Base-by-base conservation (phyloP, 2,888 invertebrate genomes). In the Ariolimax columbianus region DNA sequence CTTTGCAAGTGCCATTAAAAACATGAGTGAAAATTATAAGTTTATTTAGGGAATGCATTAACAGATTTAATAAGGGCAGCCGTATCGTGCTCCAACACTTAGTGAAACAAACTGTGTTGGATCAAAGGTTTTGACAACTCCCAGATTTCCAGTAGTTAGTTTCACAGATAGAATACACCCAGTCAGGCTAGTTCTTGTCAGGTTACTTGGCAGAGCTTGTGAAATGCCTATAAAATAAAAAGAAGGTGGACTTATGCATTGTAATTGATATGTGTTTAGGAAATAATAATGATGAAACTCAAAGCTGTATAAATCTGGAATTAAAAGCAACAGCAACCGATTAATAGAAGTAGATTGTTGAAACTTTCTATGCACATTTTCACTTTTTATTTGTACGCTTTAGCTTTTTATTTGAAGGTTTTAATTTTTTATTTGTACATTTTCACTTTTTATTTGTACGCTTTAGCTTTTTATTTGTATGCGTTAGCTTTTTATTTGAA, bases 91-190 rank as follows among this genome's bases (percentile, higher is more conserved):
- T 51, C 81, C 81, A 33, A 51, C 2, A 40, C 81, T 82, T 11
- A 55, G 38, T 47, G 81, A 47, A 51, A 47, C 81, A 72, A 68
- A 82, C 55, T 82, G 72, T 47, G 81, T 82, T 11, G 81, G 36
- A 72, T 82, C 81, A 72, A 55, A 82, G 6, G 38, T 23, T 68
- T n/a, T 43, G 33, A 68, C 26, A 55, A 55, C 26, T 72, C 19
- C 36, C n/a, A 30, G 55, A 43, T 14, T 2, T 33, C 51, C 55
- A 9, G 55, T 19, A 26, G 81, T 38, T 23, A 82, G 23, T 19
- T 23, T 51, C 17, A 72, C 73, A 47, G 81, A 82, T 26, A 72
- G 33, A 23, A 82, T 23, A 72, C 81, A 82, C 1, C 68, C 80
- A 11, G 66, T 33, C 43, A 80, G 68, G 33, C 80, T 68, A 9